phyloP scores from a whole-genome alignment of 1,140 invertebrate genomes.

The Sweltsa coloradensis region DNA sequence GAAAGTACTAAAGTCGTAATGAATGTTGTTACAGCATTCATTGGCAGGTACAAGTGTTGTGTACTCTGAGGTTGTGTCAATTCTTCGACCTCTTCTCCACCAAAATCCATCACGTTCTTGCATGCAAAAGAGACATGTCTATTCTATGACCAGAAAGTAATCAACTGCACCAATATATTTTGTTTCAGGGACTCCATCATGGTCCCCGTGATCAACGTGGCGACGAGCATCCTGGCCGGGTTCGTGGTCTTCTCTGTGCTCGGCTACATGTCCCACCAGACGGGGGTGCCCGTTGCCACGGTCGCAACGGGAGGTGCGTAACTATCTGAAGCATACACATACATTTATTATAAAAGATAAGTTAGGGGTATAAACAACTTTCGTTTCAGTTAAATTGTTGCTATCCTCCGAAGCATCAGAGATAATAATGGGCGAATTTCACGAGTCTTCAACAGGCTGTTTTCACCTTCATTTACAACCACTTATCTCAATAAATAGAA shows the following conservation, averaged over 20 bases:
- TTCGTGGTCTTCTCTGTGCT: conserved; percentile 32
- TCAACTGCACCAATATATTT: not conserved
- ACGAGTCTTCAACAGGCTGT: too few species aligned
- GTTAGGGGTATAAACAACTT: not conserved
- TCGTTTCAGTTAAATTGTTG: not conserved
- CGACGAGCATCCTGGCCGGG: conserved; percentile 30
- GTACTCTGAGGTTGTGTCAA: not conserved
- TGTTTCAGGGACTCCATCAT: conserved; percentile 24
- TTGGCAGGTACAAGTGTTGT: not conserved
- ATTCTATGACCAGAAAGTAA: not conserved
- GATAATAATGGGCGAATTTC: too few species aligned
- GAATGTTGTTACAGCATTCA: not conserved
- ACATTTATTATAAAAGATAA: not conserved
- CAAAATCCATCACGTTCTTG: not conserved
- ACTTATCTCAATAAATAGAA: too few species aligned
- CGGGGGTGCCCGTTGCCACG: conserved; percentile 25
- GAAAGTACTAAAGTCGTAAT: not conserved
- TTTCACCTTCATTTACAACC: too few species aligned
- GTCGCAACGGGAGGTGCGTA: conserved; percentile 27
- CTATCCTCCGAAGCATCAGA: not conserved
- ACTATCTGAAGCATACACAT: not conserved
- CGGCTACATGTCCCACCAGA: conserved; percentile 29
- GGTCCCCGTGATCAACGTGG: conserved; percentile 25
- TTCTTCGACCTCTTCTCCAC: not conserved
- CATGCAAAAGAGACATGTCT: not conserved